phyloP scores from a whole-genome alignment of 1,140 invertebrate genomes.

The Fopius arisanus region DNA sequence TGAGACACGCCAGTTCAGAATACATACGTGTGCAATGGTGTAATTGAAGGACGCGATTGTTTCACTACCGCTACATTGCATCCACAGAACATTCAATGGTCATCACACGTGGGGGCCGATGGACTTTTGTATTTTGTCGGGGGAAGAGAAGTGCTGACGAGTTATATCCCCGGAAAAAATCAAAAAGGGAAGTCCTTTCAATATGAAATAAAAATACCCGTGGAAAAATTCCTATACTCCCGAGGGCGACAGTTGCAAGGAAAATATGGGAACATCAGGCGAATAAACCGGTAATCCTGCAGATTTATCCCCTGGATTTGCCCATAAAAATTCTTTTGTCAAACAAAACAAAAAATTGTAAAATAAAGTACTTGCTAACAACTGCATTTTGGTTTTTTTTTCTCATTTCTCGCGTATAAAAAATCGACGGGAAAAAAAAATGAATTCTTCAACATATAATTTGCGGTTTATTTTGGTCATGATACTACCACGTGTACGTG shows the following conservation, averaged over 20 bases:
- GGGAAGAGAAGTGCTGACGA: background rate
- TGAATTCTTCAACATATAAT: background rate
- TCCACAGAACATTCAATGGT: background rate
- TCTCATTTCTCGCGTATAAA: background rate
- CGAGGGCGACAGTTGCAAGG: too few relatives aligned
- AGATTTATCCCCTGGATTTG: too few relatives aligned
- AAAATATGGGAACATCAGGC: too few relatives aligned
- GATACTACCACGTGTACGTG: conserved; percentile 12
- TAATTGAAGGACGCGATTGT: conserved; percentile 5
- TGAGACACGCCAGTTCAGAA: background rate
- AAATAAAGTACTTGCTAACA: background rate
- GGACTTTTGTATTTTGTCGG: background rate
- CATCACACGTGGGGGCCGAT: background rate
- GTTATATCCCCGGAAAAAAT: too few relatives aligned
- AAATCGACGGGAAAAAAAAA: background rate
- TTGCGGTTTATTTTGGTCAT: conserved; percentile 7
- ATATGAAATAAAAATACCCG: too few relatives aligned
- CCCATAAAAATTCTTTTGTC: background rate
- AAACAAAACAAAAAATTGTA: background rate
- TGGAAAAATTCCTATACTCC: too few relatives aligned
- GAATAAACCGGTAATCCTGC: too few relatives aligned
- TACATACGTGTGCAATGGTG: conserved; percentile 3
- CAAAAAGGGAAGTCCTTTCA: too few relatives aligned
- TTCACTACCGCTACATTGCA: background rate
- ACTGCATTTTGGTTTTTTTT: background rate